Evolutionary conservation across 30 jellyfish, hydroid and myxozoan genomes (phyloP), one percentile per base, ranked within the genome.

Genomic region (Rhopilema esculentum): DNA sequence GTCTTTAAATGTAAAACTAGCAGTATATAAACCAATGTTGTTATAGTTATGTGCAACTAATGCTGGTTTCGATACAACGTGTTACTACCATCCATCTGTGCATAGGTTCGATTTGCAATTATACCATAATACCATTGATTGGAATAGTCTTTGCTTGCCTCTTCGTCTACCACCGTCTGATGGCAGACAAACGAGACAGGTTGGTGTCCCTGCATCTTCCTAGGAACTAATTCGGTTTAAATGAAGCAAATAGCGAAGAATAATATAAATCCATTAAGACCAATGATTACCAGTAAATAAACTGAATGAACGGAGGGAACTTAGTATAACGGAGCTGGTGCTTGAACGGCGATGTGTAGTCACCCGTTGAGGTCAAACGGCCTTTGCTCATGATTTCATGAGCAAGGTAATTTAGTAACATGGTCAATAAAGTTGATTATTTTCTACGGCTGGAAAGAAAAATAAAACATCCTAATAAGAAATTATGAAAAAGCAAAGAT

Each of bases 301-400:
- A 73, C 51, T 12, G 48, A 30, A 66, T 31, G 49, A 40, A 17
- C 20, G 23, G 49, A 31, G 69, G n/a, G 70, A 31, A 66, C 19
- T 68, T 32, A 25, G 84, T 28, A 31, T 8, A 1, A 16, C 25
- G 48, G 26, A 73, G 40, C 63, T 29, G 84, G 84, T 73, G 69
- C 26, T 73, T 19, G 25, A 40, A 22, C 51, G 49, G 40, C 30
- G 51, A 73, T 31, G 66, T 40, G 66, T 30, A 32, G 89, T 24
- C 53, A 80, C 89, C 89, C 40, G 89, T 66, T 27, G 31, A 66
- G 89, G 89, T 80, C 89, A 49, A 33, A 18, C 52, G 81, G 72
- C 18, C 31, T 26, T 66, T 80, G 81, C 81, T 25, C 52, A 80
- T 80, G 89, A 80, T 61, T 61, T 80, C 89, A 80, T 80, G 80